Percentiles rank a stretch among this genome's conserved stretches.
Evolutionary conservation across 2,113 vertebrate species (phyloP).

Genomic region (Notechis scutatus): DNA sequence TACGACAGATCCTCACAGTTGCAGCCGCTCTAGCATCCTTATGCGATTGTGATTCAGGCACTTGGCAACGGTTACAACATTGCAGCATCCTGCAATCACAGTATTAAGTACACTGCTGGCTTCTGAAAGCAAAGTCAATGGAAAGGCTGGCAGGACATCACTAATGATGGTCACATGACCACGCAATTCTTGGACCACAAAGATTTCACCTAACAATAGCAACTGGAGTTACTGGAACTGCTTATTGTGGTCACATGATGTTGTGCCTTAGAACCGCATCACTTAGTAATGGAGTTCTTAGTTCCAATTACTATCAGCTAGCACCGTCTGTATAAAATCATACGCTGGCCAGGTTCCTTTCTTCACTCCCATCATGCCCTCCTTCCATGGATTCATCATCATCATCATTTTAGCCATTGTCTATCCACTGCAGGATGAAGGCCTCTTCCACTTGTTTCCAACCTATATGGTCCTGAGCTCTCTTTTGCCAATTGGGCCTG

Average conservation of each 20-base stretch:
- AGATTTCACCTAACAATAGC: not conserved
- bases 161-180: not conserved
- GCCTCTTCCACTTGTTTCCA: no score
- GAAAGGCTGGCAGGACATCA: not conserved
- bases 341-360: not conserved
- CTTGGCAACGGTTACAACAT: not conserved
- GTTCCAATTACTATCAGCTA: not conserved
- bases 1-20: not conserved
- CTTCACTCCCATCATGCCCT: not conserved
- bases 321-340: not conserved
- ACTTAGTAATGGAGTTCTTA: not conserved
- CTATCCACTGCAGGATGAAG: no score
- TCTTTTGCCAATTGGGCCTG: no score
- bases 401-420: no score
- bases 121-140: not conserved
- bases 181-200: not conserved
- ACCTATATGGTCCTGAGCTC: no score
- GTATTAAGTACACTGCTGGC: not conserved
- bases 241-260: not conserved
- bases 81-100: not conserved
- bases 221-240: not conserved
- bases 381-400: not conserved
- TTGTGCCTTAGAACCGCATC: not conserved
- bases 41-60: not conserved
- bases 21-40: not conserved